Percentiles rank a stretch among this genome's conserved stretches.
phyloP scores from a whole-genome alignment of 2,113 vertebrate species.

The Labrus mixtus region DNA sequence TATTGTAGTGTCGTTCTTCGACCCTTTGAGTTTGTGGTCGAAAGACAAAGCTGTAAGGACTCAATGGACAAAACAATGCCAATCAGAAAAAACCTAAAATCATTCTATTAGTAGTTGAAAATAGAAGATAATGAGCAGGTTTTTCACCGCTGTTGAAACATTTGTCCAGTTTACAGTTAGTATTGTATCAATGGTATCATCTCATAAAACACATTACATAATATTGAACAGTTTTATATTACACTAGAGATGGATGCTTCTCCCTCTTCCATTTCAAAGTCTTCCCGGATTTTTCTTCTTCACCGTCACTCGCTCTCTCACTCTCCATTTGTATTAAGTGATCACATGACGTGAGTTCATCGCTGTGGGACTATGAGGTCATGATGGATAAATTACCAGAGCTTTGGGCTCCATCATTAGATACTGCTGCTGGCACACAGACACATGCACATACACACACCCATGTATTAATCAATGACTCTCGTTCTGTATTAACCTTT shows the following conservation, averaged over 20 bases:
- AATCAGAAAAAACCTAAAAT: too few species aligned
- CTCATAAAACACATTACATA: too few species aligned
- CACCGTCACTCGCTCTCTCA: background rate
- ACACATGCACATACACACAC: conserved; percentile 46
- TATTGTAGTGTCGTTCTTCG: too few species aligned
- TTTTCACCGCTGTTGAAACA: too few species aligned
- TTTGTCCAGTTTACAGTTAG: too few species aligned
- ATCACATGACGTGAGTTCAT: conserved; percentile 67
- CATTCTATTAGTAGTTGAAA: too few species aligned
- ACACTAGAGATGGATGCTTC: background rate
- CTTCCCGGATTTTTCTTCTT: background rate
- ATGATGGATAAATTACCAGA: conserved; percentile 34
- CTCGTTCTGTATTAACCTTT: background rate
- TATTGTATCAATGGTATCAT: too few species aligned
- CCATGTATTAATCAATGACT: conserved; percentile 26
- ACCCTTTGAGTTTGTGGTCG: too few species aligned
- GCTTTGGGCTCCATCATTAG: conserved; percentile 27
- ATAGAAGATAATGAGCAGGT: too few species aligned
- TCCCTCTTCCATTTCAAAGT: background rate
- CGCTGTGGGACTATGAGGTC: conserved; percentile 62
- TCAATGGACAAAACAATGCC: too few species aligned
- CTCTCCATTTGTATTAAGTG: conserved; percentile 4
- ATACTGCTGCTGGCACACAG: conserved; percentile 33
- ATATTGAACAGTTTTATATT: background rate
- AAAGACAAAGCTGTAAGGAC: too few species aligned